Evolutionary conservation across 2,888 invertebrate species (phyloP).

Genomic region (Dynastes maya): DNA sequence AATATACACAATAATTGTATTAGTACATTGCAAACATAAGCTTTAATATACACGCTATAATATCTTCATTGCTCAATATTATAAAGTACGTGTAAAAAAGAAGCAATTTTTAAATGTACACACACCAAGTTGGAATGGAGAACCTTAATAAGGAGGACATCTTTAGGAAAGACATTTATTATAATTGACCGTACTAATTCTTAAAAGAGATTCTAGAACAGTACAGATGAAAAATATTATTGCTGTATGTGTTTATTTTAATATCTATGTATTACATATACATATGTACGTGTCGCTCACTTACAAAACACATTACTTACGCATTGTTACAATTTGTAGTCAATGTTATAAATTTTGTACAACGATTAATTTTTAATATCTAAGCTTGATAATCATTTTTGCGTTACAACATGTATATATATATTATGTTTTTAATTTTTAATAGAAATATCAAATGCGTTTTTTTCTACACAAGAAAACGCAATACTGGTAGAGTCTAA

Average conservation of each 20-base stretch:
- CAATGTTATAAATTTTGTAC: not conserved
- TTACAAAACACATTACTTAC: not conserved
- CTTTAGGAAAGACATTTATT: slow-evolving; percentile 21
- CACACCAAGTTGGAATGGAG: slow-evolving; percentile 24
- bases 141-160: slow-evolving; percentile 9
- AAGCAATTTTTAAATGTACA: slow-evolving; percentile 18
- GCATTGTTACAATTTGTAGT: not conserved
- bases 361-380: slow-evolving; percentile 2
- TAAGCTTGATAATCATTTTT: not conserved
- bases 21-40: slow-evolving; percentile 28
- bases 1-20: slow-evolving; percentile 21
- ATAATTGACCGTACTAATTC: slow-evolving; percentile 40
- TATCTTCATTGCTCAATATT: slow-evolving; percentile 41
- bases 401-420: too few relatives aligned
- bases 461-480: too few relatives aligned
- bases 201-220: slow-evolving; percentile 4
- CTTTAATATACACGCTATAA: slow-evolving; percentile 13
- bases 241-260: slow-evolving; percentile 21
- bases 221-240: slow-evolving; percentile 31
- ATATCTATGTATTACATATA: not conserved
- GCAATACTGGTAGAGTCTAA: too few relatives aligned
- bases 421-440: too few relatives aligned
- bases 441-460: too few relatives aligned
- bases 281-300: not conserved
- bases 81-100: slow-evolving; percentile 19